Evolutionary conservation across 1,140 invertebrate genomes (phyloP).

Genomic region (Drosophila virilis): DNA sequence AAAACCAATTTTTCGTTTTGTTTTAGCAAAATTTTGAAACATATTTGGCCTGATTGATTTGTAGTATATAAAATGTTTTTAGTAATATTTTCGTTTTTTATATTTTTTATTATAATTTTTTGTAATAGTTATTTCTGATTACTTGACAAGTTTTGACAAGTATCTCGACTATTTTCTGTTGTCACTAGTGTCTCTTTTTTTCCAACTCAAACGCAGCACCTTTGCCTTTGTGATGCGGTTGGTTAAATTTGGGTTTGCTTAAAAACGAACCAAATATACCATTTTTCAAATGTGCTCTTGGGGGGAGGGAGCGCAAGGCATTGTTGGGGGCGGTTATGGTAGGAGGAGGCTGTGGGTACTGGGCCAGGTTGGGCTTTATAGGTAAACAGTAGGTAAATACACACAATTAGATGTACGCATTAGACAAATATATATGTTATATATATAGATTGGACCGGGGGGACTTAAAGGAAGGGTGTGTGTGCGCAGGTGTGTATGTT

Average conservation of each 20-base stretch:
- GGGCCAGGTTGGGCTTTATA: neutral
- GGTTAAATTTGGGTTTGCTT: conserved; percentile 34
- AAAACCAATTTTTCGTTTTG: conserved; percentile 58
- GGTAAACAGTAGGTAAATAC: conserved; percentile 22
- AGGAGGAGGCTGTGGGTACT: neutral
- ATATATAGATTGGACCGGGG: neutral
- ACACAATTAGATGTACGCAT: conserved; percentile 32
- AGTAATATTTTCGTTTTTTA: conserved; percentile 42
- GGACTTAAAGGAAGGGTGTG: conserved; percentile 1
- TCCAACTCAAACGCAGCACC: conserved; percentile 81
- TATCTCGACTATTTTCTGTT: conserved; percentile 64
- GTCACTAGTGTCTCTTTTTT: conserved; percentile 85
- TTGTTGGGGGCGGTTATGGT: conserved; percentile 1
- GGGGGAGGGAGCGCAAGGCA: neutral
- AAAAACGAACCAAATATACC: conserved; percentile 52
- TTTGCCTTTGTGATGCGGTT: conserved; percentile 65
- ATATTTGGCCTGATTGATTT: conserved; percentile 84
- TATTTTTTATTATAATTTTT: conserved; percentile 9
- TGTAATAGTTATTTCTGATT: conserved; percentile 55
- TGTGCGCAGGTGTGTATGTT: neutral
- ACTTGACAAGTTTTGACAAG: no score
- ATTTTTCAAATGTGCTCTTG: conserved; percentile 41
- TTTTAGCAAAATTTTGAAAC: conserved; percentile 84
- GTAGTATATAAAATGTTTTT: conserved; percentile 75
- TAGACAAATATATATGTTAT: conserved; percentile 6